phyloP scores from a whole-genome alignment of 2,888 invertebrate genomes.

The Craniophora ligustri region DNA sequence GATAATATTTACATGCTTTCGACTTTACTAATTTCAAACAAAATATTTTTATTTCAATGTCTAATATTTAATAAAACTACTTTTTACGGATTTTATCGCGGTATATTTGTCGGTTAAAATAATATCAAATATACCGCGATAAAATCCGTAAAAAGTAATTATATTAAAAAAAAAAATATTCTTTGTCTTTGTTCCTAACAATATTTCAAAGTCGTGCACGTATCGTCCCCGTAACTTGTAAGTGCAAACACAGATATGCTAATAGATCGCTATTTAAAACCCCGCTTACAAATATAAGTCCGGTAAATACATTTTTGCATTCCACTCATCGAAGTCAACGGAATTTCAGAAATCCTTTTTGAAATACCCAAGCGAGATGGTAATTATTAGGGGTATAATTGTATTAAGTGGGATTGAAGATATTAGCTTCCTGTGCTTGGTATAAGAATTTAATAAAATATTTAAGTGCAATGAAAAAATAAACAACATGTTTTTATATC shows the following conservation, averaged over 20 bases:
- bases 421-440: not conserved
- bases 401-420: not conserved
- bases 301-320: conserved; percentile 76
- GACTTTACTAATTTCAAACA: too few relatives aligned
- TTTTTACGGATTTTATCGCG: too few relatives aligned
- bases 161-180: too few relatives aligned
- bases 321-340: conserved; percentile 55
- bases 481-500: too few relatives aligned
- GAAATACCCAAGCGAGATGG: conserved; percentile 22
- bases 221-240: conserved; percentile 35
- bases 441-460: too few relatives aligned
- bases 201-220: conserved; percentile 28
- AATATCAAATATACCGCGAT: too few relatives aligned
- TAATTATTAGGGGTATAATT: conserved; percentile 17
- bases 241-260: conserved; percentile 72
- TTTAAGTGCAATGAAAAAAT: too few relatives aligned
- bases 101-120: too few relatives aligned
- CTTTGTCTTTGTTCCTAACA: not conserved
- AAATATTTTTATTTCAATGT: too few relatives aligned
- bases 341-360: conserved; percentile 27
- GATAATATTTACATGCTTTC: too few relatives aligned
- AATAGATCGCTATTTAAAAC: conserved; percentile 79
- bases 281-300: conserved; percentile 67
- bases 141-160: too few relatives aligned
- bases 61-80: too few relatives aligned